Percentiles rank a stretch among this genome's conserved stretches.
These are phyloP conservation scores for Hyperoplus lanceolatus DNA, from an alignment of 2,797 vertebrate genomes.

Conservation along the genomic window DNA sequence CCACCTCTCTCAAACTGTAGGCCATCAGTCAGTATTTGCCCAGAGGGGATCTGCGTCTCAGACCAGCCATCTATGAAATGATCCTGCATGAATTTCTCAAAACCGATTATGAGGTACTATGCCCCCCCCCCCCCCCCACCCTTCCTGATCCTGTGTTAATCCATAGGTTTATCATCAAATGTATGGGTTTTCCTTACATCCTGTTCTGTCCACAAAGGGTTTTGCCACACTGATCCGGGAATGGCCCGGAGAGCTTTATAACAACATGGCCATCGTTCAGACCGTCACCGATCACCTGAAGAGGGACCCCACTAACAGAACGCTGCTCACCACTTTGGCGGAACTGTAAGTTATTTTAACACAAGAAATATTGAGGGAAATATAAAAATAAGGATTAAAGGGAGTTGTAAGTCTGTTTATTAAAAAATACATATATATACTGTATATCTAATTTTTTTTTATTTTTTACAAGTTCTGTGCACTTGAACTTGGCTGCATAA, in stretches of 20 bases:
- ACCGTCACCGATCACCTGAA: constrained; percentile 94
- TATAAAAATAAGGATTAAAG: neutral
- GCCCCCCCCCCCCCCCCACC: neutral
- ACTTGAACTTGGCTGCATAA: neutral
- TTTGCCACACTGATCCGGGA: constrained; percentile 95
- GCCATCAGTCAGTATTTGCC: constrained; percentile 98
- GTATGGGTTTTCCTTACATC: neutral
- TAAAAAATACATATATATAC: too few species aligned
- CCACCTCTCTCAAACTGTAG: constrained; percentile 74
- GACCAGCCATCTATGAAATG: constrained; percentile 99
- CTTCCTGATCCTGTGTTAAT: neutral
- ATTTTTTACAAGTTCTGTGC: neutral
- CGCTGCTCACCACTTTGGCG: constrained; percentile 93
- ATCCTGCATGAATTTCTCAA: constrained; percentile 97
- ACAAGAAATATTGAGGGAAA: neutral
- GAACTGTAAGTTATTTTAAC: constrained; percentile 89
- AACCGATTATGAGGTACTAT: constrained; percentile 94
- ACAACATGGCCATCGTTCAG: constrained; percentile 96
- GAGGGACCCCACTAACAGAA: constrained; percentile 92
- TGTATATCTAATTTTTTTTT: too few species aligned
- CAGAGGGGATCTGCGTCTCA: constrained; percentile 94
- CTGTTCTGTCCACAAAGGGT: constrained; percentile 82
- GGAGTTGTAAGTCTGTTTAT: too few species aligned
- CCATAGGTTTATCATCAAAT: neutral
- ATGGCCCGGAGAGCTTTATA: constrained; percentile 98